phyloP scores from a whole-genome alignment of 23 tunicate species.

The Ascidia mentula region DNA sequence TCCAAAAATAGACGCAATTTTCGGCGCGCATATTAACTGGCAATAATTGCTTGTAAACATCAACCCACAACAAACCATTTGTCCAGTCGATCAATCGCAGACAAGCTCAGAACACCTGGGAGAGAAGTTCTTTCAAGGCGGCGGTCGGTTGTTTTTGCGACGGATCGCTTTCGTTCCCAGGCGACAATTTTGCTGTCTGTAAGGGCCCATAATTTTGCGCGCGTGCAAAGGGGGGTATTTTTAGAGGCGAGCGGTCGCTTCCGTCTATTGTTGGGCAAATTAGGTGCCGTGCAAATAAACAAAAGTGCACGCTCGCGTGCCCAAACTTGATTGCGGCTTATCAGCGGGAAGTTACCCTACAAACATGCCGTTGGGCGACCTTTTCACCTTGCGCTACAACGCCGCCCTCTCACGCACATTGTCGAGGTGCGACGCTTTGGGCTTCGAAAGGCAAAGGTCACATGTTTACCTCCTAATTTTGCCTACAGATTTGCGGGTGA shows the following conservation, averaged over 20 bases:
- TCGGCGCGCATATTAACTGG: background rate
- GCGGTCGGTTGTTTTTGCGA: background rate
- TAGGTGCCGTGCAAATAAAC: constrained; percentile 8
- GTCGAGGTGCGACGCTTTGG: too few species aligned
- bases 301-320: background rate
- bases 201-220: background rate
- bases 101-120: background rate
- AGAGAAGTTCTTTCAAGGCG: too few species aligned
- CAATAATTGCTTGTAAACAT: constrained; percentile 1
- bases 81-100: background rate
- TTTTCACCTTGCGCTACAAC: background rate
- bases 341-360: constrained; percentile 3
- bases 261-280: background rate
- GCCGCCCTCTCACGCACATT: background rate
- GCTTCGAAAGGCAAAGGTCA: background rate
- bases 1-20: background rate
- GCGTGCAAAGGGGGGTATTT: background rate
- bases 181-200: background rate
- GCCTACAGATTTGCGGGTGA: too few species aligned
- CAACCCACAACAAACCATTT: background rate
- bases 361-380: constrained; percentile 3
- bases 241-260: background rate
- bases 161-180: background rate
- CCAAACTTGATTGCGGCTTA: constrained; percentile 9
- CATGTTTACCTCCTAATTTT: too few species aligned